Conservation (phyloP, 37 sponge, comb jelly and placozoan genomes). For the Theonella swinhoei region DNA sequence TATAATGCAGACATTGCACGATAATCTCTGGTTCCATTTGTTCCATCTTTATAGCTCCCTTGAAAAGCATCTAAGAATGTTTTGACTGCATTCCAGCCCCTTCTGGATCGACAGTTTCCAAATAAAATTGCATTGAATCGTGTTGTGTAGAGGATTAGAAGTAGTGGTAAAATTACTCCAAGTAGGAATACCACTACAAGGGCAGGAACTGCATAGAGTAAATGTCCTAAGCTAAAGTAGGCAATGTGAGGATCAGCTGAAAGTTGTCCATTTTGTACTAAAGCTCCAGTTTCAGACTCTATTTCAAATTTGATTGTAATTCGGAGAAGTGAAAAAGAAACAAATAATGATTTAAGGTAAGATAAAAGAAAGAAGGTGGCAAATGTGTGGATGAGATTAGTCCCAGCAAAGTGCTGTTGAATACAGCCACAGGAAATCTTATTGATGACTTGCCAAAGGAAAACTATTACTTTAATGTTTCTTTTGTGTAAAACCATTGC, state of each 20-base stretch:
- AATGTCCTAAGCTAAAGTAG: not conserved
- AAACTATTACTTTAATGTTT: not conserved
- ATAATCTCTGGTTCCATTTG: slow-evolving; percentile 8
- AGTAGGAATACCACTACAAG: not conserved
- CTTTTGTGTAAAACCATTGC: not conserved
- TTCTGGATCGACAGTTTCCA: not conserved
- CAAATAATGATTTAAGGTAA: not conserved
- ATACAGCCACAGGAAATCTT: not conserved
- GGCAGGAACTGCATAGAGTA: not conserved
- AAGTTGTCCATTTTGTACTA: not conserved
- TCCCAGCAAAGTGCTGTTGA: not conserved
- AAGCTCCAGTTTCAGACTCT: no score
- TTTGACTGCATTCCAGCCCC: not conserved
- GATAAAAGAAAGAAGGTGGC: not conserved
- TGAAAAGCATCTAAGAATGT: slow-evolving; percentile 27
- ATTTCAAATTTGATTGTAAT: no score
- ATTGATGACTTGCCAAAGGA: not conserved
- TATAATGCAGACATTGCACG: not conserved
- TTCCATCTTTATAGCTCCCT: slow-evolving; percentile 18
- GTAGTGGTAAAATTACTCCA: slow-evolving; percentile 2
- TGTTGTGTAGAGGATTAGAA: slow-evolving; percentile 21
- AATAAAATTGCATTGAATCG: not conserved
- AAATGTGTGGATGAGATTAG: not conserved
- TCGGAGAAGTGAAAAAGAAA: not conserved
- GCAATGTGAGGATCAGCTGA: slow-evolving; percentile 1